Evolutionary conservation across 2,113 vertebrate genomes (phyloP).

Genomic region (Tichodroma muraria): DNA sequence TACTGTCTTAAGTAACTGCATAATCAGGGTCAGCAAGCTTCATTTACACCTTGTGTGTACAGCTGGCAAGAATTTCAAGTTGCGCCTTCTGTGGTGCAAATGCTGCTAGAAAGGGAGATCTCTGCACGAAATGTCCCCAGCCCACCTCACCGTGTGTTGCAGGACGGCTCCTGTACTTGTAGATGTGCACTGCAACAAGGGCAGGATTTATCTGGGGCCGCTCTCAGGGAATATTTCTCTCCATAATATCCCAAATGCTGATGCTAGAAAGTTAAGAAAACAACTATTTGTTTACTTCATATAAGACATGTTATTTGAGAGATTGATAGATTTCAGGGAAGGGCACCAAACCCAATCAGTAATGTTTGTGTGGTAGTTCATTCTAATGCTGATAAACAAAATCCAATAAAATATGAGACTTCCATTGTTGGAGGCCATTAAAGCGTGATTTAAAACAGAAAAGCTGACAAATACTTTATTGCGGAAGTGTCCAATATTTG

Average conservation of each 20-base stretch:
- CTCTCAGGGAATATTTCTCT: neutral
- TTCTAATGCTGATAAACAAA: slow-evolving; percentile 8
- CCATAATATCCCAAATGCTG: neutral
- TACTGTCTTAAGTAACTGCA: neutral
- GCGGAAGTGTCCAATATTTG: neutral
- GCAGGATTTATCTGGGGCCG: neutral
- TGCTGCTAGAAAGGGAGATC: neutral
- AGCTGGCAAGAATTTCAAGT: neutral
- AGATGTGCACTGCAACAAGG: neutral
- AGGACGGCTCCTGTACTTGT: neutral
- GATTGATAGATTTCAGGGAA: neutral
- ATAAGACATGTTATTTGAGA: neutral
- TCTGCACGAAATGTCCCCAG: accelerated
- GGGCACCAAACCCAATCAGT: neutral
- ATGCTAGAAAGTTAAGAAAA: neutral
- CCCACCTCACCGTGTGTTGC: accelerated
- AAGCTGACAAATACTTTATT: neutral
- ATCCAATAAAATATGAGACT: neutral
- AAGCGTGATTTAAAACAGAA: slow-evolving; percentile 27
- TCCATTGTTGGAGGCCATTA: neutral
- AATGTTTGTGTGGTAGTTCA: neutral
- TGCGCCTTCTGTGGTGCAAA: neutral
- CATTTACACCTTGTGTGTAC: neutral
- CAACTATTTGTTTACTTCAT: neutral
- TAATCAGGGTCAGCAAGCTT: neutral